Evolutionary conservation across 35 echinoderm and acorn worm species (phyloP), one percentile per base, ranked within the genome.

Genomic region (Apostichopus parvimensis): DNA sequence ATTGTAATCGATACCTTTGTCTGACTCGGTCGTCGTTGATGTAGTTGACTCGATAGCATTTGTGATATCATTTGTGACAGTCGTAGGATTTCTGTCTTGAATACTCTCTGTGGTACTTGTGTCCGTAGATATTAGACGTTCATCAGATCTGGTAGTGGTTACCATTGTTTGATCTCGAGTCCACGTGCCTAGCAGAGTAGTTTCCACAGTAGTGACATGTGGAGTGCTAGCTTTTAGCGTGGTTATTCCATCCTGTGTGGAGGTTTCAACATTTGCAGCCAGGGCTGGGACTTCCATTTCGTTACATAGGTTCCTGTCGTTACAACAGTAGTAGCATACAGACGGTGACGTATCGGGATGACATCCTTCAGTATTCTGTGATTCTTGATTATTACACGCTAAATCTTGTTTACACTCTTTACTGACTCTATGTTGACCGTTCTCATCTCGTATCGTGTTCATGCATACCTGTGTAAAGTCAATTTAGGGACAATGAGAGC

Each of bases 401-500:
- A 52, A 28, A 12, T 20, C 17, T 84, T 84, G 81, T 45, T 28
- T 53, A 10, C 54, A 86, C 54, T 86, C 83, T 86, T 86, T 86
- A 11, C 28, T 54, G 13, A 86, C 83, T 66, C 5, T 61, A 56
- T 87, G 83, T 25, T 12, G 18, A 20, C 83, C 83, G 26, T 87
- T 87, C 56, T 87, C 83, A 18, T 87, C 83, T 60, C 83, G 7
- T 13, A 87, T 87, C 45, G 83, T 87, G 56, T 87, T 87, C 83
- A 87, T 87, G 83, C 83, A 87, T 14, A 87, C 83, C 83, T 87
- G 56, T 20, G 54, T n/a, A 87, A 87, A 20, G 21, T 21, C 17
- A 61, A 87, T 28, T 80, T 9, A 45, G 34, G 34, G 34, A 45
- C 34, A 45, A 45, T 2, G 34, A 45, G 34, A 45, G 34, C 34